Conservation (phyloP, 2,113 vertebrate species). For the Chloroceryle aenea region DNA sequence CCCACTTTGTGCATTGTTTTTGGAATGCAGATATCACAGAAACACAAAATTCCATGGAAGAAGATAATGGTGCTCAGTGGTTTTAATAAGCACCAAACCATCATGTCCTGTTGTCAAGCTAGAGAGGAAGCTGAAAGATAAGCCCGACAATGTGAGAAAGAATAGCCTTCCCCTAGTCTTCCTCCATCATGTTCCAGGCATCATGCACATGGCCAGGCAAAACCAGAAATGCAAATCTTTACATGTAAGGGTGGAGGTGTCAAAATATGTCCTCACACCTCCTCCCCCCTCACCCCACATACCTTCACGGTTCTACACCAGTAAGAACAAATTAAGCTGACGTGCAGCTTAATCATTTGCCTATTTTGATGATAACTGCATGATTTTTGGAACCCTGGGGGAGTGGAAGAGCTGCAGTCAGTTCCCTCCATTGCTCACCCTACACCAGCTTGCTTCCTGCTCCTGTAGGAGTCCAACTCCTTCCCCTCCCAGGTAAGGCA, state of each 20-base stretch:
- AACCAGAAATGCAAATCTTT: background rate
- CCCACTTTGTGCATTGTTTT: background rate
- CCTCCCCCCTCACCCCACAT: fast-evolving
- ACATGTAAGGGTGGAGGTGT: background rate
- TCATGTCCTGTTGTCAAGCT: background rate
- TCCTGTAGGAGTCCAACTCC: background rate
- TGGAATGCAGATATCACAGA: background rate
- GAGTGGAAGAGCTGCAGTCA: background rate
- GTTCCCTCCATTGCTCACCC: background rate
- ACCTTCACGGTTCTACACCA: background rate
- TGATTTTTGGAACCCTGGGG: background rate
- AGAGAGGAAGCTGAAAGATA: background rate
- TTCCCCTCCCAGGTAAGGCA: background rate
- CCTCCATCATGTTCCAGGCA: background rate
- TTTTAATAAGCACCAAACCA: background rate
- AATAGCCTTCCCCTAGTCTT: background rate
- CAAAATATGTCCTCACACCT: background rate
- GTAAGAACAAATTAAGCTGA: background rate
- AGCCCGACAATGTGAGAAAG: background rate
- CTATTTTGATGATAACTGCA: background rate
- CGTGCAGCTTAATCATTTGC: background rate
- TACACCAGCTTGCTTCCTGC: background rate
- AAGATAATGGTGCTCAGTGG: background rate
- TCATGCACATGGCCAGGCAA: background rate
- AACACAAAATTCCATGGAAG: background rate